phyloP scores from a whole-genome alignment of 2,888 invertebrate species.

The Lasioglossum vierecki region DNA sequence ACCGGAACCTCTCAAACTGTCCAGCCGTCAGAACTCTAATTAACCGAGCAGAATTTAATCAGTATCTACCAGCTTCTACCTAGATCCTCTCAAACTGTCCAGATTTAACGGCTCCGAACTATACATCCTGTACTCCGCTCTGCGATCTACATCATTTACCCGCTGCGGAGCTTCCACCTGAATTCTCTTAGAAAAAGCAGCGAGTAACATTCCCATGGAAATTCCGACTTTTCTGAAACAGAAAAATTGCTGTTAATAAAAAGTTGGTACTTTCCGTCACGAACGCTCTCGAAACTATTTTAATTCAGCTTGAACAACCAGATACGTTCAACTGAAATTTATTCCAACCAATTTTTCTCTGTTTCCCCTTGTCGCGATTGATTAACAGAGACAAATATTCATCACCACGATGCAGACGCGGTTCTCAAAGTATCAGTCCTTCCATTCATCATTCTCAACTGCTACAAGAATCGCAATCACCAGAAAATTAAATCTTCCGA shows the following conservation, averaged over 20 bases:
- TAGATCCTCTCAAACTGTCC: constrained; percentile 1
- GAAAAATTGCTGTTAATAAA: background rate
- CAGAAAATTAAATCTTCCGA: background rate
- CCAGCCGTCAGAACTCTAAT: constrained; percentile 6
- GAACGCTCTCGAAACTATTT: background rate
- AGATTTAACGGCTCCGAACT: background rate
- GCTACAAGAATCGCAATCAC: background rate
- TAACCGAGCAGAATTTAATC: constrained; percentile 11
- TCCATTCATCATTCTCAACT: background rate
- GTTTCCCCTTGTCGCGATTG: background rate
- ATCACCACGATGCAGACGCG: background rate
- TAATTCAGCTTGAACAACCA: background rate
- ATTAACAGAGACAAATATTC: background rate
- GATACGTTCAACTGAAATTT: background rate
- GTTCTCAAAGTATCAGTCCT: background rate
- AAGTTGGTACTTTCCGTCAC: too few relatives aligned
- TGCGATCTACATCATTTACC: constrained; percentile 6
- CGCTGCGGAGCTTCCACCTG: background rate
- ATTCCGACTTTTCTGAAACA: background rate
- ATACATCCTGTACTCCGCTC: background rate
- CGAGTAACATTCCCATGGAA: background rate
- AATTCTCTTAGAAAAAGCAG: background rate
- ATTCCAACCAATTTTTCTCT: background rate
- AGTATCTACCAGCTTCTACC: constrained; percentile 19
- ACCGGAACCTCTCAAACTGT: constrained; percentile 19